Percentiles rank a stretch among this genome's conserved stretches.
Evolutionary conservation across 2,888 invertebrate species (phyloP).

Genomic region (Eledone cirrhosa): DNA sequence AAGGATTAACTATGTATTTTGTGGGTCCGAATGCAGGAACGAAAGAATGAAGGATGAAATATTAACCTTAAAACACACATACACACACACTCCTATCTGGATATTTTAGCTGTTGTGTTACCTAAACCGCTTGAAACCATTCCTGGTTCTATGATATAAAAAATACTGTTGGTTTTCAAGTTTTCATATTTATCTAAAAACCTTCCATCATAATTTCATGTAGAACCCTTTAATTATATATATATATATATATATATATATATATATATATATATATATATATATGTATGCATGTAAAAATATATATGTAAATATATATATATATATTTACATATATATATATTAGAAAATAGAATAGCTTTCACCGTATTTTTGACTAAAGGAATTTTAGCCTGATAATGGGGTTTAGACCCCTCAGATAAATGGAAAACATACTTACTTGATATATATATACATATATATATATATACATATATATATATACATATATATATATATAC

Average conservation of each 20-base stretch:
- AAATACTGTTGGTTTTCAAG: background rate
- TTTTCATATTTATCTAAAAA: too few relatives aligned
- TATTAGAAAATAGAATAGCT: background rate
- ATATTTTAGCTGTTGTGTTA: background rate
- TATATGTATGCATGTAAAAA: background rate
- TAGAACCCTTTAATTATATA: background rate
- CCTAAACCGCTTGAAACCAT: too few relatives aligned
- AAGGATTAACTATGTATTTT: too few relatives aligned
- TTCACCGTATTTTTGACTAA: too few relatives aligned
- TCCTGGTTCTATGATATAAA: background rate
- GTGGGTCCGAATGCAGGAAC: too few relatives aligned
- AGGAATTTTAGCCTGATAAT: too few relatives aligned
- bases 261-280: background rate
- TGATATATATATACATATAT: background rate
- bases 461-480: background rate
- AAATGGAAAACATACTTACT: too few relatives aligned
- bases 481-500: background rate
- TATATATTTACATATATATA: background rate
- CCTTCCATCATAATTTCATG: too few relatives aligned
- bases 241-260: conserved; percentile 12
- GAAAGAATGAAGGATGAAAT: too few relatives aligned
- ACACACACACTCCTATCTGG: too few relatives aligned
- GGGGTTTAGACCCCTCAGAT: too few relatives aligned
- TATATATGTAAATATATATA: background rate
- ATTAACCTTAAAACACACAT: too few relatives aligned